Evolutionary conservation across 92 coral and sea anemone genomes (phyloP).

Genomic region (Phenganax marumi): DNA sequence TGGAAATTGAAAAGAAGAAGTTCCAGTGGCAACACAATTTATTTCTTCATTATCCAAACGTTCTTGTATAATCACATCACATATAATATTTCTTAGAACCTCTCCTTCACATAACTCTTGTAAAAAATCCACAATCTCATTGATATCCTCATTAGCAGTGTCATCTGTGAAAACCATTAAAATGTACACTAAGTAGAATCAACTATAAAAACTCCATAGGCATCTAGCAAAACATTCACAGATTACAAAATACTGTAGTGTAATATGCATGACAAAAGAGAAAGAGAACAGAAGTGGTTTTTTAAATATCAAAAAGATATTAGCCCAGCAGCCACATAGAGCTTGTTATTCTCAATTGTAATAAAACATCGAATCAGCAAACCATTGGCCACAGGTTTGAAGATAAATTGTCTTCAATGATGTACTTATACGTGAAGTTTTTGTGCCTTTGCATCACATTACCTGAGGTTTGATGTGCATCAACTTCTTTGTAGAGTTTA

Average conservation of each 20-base stretch:
- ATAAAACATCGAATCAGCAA: too few relatives aligned
- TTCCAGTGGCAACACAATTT: conserved; percentile 1
- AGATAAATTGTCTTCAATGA: conserved; percentile 8
- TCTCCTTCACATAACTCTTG: conserved; percentile 81
- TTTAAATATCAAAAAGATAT: too few relatives aligned
- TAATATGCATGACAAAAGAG: too few relatives aligned
- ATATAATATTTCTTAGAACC: conserved; percentile 68
- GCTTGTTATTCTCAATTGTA: too few relatives aligned
- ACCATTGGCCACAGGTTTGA: too few relatives aligned
- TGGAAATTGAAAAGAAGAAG: conserved; percentile 11
- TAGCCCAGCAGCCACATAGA: too few relatives aligned
- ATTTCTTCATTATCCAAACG: conserved; percentile 21
- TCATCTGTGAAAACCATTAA: too few relatives aligned
- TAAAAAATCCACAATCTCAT: conserved; percentile 74
- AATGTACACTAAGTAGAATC: too few relatives aligned
- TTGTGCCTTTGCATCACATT: conserved; percentile 42
- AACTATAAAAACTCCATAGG: too few relatives aligned
- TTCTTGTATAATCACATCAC: conserved; percentile 25
- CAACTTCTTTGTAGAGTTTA: conserved; percentile 71
- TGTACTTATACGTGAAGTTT: not conserved
- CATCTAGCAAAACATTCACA: too few relatives aligned
- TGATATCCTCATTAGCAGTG: conserved; percentile 28
- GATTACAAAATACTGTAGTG: too few relatives aligned
- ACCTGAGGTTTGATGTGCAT: conserved; percentile 58
- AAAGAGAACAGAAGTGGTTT: too few relatives aligned